Base-by-base conservation (phyloP, 2,113 vertebrate species). In the Narcine bancroftii region DNA sequence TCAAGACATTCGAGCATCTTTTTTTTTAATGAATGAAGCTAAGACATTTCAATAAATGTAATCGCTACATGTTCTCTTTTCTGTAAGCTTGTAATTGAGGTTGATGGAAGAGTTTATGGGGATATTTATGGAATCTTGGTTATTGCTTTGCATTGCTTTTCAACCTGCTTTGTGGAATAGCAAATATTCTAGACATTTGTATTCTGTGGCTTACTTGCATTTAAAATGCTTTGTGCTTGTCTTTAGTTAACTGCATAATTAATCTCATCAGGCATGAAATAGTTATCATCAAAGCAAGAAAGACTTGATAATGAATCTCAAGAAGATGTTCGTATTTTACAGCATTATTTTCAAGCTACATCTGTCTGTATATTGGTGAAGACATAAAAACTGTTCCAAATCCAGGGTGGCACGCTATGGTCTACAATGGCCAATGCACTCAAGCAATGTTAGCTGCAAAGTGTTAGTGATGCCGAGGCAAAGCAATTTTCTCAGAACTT, bases 221-320 rank as follows among this genome's bases (percentile, higher is more conserved):
- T 56, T 60, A 29, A 60, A n/a, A 1, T 60, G 53, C 29, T 60
- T 87, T 63, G 81, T 87, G 81, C 53, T 60, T 60, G 33, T 21
- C 53, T 39, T 87, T 17, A n/a, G 53, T 36, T 36, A 60, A 29
- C 53, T 60, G 33, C 53, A 63, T 60, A 87, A 87, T 87, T 87
- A 60, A 87, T 60, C 53, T 56, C 53, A 87, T 39, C 81, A 87
- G 5, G 81, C 81, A 87, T 83, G 79, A 83, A 83, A 83, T 83
- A 83, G 26, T 53, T 83, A 83, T 53, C 79, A 17, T 87, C 53
- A 87, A 87, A 87, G 81, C 53, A 63, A 87, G n/a, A 87, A 60
- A 60, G 60, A 60, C 81, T 60, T 87, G 33, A 63, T 87, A 87
- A 87, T 87, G 81, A 87, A 87, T 17, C 53, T 87, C n/a, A 87